Conservation (phyloP, 92 coral and sea anemone species). For the Nematostella vectensis region DNA sequence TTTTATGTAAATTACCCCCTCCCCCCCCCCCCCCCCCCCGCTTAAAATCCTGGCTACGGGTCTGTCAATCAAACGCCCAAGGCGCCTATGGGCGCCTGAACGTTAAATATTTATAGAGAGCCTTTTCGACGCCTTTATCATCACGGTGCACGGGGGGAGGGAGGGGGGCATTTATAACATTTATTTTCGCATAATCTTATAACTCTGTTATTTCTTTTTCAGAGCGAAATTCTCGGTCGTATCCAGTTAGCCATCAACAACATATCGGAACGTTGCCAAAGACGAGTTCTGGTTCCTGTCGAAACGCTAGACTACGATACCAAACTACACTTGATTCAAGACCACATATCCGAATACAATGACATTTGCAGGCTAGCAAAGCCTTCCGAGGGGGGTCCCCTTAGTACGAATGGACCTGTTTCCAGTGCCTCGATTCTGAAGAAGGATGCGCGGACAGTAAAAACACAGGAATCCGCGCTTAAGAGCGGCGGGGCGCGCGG, state of each 20-base stretch:
- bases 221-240: slow-evolving; percentile 86
- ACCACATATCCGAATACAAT: slow-evolving; percentile 61
- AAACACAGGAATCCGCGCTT: slow-evolving; percentile 24
- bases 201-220: slow-evolving; percentile 1
- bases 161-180: too few relatives aligned
- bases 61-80: too few relatives aligned
- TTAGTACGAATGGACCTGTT: slow-evolving; percentile 24
- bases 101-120: too few relatives aligned
- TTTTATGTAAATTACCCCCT: too few relatives aligned
- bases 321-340: slow-evolving; percentile 72
- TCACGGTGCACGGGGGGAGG: too few relatives aligned
- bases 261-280: slow-evolving; percentile 75
- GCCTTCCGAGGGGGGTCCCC: slow-evolving; percentile 40
- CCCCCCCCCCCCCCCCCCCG: too few relatives aligned
- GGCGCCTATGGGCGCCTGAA: too few relatives aligned
- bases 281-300: slow-evolving; percentile 53
- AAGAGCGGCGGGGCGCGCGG: slow-evolving; percentile 43
- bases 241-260: slow-evolving; percentile 78
- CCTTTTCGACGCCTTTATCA: too few relatives aligned
- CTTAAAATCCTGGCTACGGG: too few relatives aligned
- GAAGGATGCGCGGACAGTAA: slow-evolving; percentile 47
- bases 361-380: slow-evolving; percentile 73
- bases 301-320: slow-evolving; percentile 65
- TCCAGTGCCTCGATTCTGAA: slow-evolving; percentile 67
- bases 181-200: too few relatives aligned